These are phyloP conservation scores for Tautogolabrus adspersus DNA, from an alignment of 2,113 vertebrate genomes.

Conservation along the genomic window DNA sequence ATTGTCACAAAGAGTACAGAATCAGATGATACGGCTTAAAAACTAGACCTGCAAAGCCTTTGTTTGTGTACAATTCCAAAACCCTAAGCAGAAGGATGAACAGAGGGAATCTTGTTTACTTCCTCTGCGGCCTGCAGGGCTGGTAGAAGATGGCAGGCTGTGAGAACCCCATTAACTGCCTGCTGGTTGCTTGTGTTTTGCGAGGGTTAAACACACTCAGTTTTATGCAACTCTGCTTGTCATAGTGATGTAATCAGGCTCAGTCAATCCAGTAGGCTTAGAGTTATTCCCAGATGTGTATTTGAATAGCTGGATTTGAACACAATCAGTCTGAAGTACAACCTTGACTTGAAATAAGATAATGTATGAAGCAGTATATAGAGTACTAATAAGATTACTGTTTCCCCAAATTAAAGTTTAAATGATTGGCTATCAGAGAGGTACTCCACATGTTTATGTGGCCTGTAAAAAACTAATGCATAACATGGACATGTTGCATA, in stretches of 20 bases:
- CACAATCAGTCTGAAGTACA: neutral
- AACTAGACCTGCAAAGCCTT: conserved; percentile 4
- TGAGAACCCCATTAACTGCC: conserved; percentile 32
- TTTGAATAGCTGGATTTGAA: conserved; percentile 41
- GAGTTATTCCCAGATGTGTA: conserved; percentile 48
- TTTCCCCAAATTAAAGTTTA: no score
- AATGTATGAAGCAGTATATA: no score
- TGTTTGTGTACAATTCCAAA: conserved; percentile 29
- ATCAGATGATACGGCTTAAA: conserved; percentile 26
- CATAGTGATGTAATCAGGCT: conserved; percentile 42
- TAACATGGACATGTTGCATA: no score
- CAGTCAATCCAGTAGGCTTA: conserved; percentile 9
- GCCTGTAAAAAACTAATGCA: no score
- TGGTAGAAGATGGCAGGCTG: conserved; percentile 24
- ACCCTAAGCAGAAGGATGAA: conserved; percentile 37
- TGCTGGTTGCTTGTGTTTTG: conserved; percentile 44
- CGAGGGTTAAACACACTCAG: conserved; percentile 30
- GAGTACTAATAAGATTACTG: no score
- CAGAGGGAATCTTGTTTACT: conserved; percentile 52
- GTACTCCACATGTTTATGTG: no score
- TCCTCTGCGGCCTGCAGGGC: conserved; percentile 38
- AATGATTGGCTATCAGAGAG: no score
- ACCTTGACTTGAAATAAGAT: neutral
- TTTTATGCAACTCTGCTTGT: conserved; percentile 40
- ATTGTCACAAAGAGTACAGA: conserved; percentile 22